Percentiles rank a stretch among this genome's conserved stretches.
These are phyloP conservation scores for Bos indicus DNA, from an alignment of 2,113 vertebrate species.

Conservation along the genomic window DNA sequence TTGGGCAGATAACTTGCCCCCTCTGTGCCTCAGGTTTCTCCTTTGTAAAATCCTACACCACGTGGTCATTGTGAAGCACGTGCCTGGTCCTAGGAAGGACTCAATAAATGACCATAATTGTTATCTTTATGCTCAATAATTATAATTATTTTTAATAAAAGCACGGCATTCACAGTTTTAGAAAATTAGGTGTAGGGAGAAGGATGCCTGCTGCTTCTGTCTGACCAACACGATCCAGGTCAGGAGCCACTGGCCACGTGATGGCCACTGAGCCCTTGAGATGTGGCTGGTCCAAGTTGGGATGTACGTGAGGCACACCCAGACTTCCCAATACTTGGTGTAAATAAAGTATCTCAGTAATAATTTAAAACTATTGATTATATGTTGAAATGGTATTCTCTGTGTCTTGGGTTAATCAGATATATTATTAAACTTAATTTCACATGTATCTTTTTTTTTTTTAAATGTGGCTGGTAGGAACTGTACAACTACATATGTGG, in stretches of 20 bases:
- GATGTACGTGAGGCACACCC: background rate
- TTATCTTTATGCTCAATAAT: background rate
- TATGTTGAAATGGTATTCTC: background rate
- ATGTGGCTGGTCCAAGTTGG: background rate
- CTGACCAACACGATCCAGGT: background rate
- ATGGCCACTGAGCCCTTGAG: background rate
- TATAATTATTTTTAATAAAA: background rate
- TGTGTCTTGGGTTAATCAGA: background rate
- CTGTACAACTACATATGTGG: background rate
- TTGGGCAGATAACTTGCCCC: background rate
- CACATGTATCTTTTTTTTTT: background rate
- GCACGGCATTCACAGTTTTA: background rate
- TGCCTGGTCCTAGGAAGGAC: background rate
- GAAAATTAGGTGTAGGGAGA: background rate
- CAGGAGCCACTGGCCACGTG: background rate
- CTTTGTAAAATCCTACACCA: background rate
- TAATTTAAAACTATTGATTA: background rate
- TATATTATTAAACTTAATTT: background rate
- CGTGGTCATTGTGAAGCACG: fast-evolving
- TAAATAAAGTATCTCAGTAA: background rate
- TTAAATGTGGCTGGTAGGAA: background rate
- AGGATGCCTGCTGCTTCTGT: background rate
- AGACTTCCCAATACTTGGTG: background rate
- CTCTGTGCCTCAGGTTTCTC: background rate
- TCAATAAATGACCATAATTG: background rate